Evolutionary conservation across 2,113 vertebrate species (phyloP).

Genomic region (Tinamus guttatus): DNA sequence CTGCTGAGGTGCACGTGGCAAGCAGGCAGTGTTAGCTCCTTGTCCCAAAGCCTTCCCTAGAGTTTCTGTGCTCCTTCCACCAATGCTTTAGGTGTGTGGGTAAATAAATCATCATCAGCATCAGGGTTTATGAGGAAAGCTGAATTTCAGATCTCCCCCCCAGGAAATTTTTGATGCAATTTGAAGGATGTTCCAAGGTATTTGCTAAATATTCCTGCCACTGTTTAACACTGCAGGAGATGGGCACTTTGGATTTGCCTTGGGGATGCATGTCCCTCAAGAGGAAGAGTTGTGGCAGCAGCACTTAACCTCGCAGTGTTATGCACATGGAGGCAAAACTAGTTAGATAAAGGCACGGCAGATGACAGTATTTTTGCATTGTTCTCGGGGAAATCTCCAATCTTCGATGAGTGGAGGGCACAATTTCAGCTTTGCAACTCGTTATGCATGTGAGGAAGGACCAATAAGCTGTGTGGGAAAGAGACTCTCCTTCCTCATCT

Average conservation of each 20-base stretch:
- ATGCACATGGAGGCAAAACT: neutral
- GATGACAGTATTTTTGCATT: neutral
- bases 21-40: neutral
- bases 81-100: accelerated
- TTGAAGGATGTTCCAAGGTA: no score
- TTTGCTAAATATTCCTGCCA: neutral
- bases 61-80: neutral
- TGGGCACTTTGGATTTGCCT: neutral
- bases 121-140: no score
- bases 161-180: neutral
- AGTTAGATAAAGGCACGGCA: neutral
- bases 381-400: neutral
- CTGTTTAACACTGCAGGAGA: neutral
- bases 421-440: neutral
- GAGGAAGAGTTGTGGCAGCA: neutral
- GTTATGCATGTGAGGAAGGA: neutral
- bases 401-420: neutral
- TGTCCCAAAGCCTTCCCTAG: neutral
- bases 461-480: neutral
- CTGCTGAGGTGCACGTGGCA: accelerated
- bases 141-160: neutral
- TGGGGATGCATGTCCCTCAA: neutral
- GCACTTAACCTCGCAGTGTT: neutral
- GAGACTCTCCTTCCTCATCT: neutral
- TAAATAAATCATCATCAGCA: neutral